Evolutionary conservation across 2,113 vertebrate species (phyloP), one percentile per base, ranked within the genome.

Genomic region (Cephalopholis sonnerati): DNA sequence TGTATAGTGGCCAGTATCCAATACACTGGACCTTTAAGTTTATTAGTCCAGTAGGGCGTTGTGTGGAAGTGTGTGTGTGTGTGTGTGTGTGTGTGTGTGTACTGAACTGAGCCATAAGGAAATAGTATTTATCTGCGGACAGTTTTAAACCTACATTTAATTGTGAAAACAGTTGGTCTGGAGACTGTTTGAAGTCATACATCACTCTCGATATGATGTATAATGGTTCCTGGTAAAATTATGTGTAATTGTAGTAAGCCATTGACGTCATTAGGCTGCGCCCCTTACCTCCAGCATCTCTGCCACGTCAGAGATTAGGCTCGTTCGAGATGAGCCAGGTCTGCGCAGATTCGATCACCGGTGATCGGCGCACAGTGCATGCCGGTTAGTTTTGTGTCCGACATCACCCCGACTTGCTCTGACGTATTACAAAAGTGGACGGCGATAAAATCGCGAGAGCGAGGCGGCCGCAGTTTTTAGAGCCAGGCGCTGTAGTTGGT

Each of bases 301-400:
- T 84, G 93, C 92, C 93, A 93, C 93, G 90, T 94, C 92, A 91
- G 48, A 18, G 20, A 54, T n/a, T 24, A 68, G 7, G 25, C 50
- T 62, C 5, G 0, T 46, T 55, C 24, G 25, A 65, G 41, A 63
- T 68, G 79, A n/a, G n/a, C n/a, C n/a, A n/a, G n/a, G n/a, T n/a
- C n/a, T n/a, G n/a, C n/a, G n/a, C n/a, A n/a, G n/a, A n/a, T n/a
- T n/a, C n/a, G n/a, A n/a, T n/a, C n/a, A n/a, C n/a, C n/a, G n/a
- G n/a, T n/a, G n/a, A n/a, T n/a, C n/a, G n/a, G n/a, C n/a, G n/a
- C n/a, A n/a, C n/a, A n/a, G n/a, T n/a, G n/a, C n/a, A n/a, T n/a
- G n/a, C n/a, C n/a, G n/a, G n/a, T n/a, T n/a, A n/a, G n/a, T n/a
- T n/a, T n/a, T n/a, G n/a, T n/a, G n/a, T n/a, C n/a, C n/a, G n/a